A percentile compares a stretch with the other conserved stretches of the same genome.
These are phyloP conservation scores for Andrena camellia DNA, from an alignment of 2,888 invertebrate genomes.

Conservation along the genomic window DNA sequence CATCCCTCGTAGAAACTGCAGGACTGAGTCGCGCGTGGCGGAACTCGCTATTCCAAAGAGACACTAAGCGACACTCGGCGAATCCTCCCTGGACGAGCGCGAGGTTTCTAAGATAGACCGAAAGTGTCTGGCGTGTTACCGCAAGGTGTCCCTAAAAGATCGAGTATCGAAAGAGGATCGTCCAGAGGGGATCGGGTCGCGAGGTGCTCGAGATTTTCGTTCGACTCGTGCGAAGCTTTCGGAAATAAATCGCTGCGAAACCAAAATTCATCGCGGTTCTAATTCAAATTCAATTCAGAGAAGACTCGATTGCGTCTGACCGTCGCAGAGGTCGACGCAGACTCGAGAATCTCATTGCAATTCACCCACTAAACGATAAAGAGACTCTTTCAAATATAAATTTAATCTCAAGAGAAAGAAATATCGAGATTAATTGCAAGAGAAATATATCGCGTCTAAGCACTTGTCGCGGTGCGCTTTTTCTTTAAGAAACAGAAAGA, in stretches of 20 bases:
- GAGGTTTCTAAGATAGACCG: background rate
- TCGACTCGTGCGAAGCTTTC: background rate
- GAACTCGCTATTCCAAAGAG: background rate
- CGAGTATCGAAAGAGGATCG: background rate
- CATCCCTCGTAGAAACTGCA: slow-evolving; percentile 14
- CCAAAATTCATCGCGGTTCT: background rate
- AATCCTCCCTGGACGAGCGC: slow-evolving; percentile 15
- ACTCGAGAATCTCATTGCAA: too few species aligned
- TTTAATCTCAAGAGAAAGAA: too few species aligned
- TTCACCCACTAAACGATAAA: too few species aligned
- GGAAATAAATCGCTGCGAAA: background rate
- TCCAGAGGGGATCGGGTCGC: background rate
- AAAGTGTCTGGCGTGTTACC: background rate
- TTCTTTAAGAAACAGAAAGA: too few species aligned
- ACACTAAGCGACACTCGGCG: background rate
- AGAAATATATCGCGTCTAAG: too few species aligned
- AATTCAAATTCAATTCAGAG: too few species aligned
- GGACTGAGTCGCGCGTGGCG: slow-evolving; percentile 30
- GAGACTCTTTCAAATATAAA: too few species aligned
- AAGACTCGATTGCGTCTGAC: too few species aligned
- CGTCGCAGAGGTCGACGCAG: too few species aligned
- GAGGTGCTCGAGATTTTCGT: slow-evolving; percentile 2
- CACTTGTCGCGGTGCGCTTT: too few species aligned
- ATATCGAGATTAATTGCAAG: too few species aligned
- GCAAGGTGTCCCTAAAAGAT: background rate